Base-by-base conservation (phyloP, 2,888 invertebrate species). In the Panopea generosa region DNA sequence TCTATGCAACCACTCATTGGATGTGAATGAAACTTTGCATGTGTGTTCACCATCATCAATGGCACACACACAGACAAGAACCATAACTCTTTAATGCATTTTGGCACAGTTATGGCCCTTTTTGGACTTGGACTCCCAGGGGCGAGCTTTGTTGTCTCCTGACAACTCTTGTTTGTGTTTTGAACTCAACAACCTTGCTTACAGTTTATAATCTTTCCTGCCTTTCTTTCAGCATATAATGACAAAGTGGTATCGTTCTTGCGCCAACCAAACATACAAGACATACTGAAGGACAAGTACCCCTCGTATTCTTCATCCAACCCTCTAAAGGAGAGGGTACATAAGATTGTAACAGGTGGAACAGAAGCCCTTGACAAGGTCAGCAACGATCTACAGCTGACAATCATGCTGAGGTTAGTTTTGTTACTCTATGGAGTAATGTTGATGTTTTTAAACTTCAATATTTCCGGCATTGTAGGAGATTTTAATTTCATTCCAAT, bases 161-260 rank as follows among this genome's bases (percentile, higher is more conserved):
- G n/a, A n/a, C n/a, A n/a, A n/a, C n/a, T n/a, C n/a, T n/a, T n/a
- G n/a, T n/a, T n/a, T n/a, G n/a, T n/a, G n/a, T n/a, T n/a, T n/a
- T n/a, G n/a, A n/a, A n/a, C n/a, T n/a, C n/a, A n/a, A n/a, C n/a
- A n/a, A n/a, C n/a, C n/a, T n/a, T n/a, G n/a, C n/a, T n/a, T n/a
- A n/a, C n/a, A n/a, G n/a, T n/a, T n/a, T n/a, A n/a, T n/a, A n/a
- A n/a, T n/a, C n/a, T n/a, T n/a, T n/a, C n/a, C n/a, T n/a, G n/a
- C n/a, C n/a, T n/a, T 40, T 9, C 16, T 82, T 83, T 20, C 85
- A 91, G 92, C 98, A 2, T 98, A 98, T 93, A 98, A 98, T 91
- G 98, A 98, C 90, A 92, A 96, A 94, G 98, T 98, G 84, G 97
- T 98, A 63, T 97, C 97, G n/a, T 98, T 98, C 93, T 94, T 98